Conservation (phyloP, 2,888 invertebrate genomes). For the Sisyra nigra region DNA sequence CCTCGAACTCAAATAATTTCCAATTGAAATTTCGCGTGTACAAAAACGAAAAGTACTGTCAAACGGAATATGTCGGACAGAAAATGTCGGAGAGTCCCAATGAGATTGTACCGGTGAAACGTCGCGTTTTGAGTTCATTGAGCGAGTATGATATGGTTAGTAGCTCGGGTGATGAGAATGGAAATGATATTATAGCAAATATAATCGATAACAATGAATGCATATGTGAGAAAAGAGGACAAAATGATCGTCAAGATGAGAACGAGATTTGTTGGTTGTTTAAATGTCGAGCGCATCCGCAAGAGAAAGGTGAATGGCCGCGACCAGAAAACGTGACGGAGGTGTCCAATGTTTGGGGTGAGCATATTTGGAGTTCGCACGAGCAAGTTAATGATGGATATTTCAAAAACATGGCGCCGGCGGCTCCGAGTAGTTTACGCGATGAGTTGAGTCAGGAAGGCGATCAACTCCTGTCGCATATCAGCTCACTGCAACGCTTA, state of each 20-base stretch:
- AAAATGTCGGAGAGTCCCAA: conserved; percentile 7
- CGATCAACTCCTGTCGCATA: conserved; percentile 42
- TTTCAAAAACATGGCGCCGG: conserved; percentile 12
- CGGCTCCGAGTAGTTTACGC: conserved; percentile 19
- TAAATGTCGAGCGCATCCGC: conserved; percentile 15
- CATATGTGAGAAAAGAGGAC: too few species aligned
- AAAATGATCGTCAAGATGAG: neutral
- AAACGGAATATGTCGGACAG: conserved; percentile 28
- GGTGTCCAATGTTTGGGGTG: conserved; percentile 12
- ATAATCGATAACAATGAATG: neutral
- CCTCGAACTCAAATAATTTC: conserved; percentile 30
- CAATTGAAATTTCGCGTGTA: conserved; percentile 54
- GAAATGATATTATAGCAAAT: neutral
- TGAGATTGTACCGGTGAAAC: conserved; percentile 14
- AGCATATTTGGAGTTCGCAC: conserved; percentile 24
- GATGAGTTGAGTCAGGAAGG: conserved; percentile 41
- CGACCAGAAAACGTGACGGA: neutral
- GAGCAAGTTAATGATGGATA: conserved; percentile 17
- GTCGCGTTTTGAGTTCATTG: conserved; percentile 14
- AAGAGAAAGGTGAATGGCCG: conserved; percentile 14
- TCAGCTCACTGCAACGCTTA: conserved; percentile 36
- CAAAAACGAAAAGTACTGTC: conserved; percentile 38
- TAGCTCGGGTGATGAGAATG: conserved; percentile 18
- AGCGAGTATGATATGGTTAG: conserved; percentile 16
- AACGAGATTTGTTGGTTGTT: neutral